Evolutionary conservation across 2,797 vertebrate species (phyloP), one percentile per base, ranked within the genome.

Genomic region (Esox lucius): DNA sequence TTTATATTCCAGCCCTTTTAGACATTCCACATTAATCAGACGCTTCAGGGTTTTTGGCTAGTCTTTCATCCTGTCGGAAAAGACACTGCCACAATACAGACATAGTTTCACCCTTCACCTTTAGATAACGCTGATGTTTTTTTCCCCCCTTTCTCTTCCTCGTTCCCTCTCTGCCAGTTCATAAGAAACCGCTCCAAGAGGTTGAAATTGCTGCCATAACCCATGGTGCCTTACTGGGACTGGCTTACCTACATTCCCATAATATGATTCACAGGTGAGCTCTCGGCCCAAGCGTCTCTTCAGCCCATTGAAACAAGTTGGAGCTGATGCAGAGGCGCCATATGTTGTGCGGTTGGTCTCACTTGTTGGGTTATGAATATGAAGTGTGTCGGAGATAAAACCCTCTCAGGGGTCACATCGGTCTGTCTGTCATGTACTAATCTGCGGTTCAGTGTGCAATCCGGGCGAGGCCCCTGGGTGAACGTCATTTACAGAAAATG

Each of bases 181-280:
- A 99, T 88, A 99, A 99, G 92, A 99, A 98, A 81, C 96, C 98
- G 67, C 97, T 99, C 85, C 97, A 98, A 92, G 98, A 99, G 94
- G 93, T 99, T 85, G 98, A 99, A 92, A 99, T 99, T 68, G 96
- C 97, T 94, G 98, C 98, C 96, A 97, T 99, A 94, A 98, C 97
- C 90, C 96, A 99, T 0, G 97, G 97, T 96, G 98, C 98, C 95
- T 98, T 99, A 95, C 94, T 96, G 85, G 98, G 98, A 90, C 94
- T 99, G 91, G 96, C 96, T 90, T 99, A 99, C 93, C 92, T 99
- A 89, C 98, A 99, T 94, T 97, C 95, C 93, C 97, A 96, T 87
- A 96, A 94, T 84, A 95, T 96, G 95, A 99, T 99, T 93, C 98
- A 99, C 88, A 97, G 98, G 98, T 98, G 88, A 91, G 92, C 17